phyloP scores from a whole-genome alignment of 1,140 invertebrate species.

The Drosophila bocki region DNA sequence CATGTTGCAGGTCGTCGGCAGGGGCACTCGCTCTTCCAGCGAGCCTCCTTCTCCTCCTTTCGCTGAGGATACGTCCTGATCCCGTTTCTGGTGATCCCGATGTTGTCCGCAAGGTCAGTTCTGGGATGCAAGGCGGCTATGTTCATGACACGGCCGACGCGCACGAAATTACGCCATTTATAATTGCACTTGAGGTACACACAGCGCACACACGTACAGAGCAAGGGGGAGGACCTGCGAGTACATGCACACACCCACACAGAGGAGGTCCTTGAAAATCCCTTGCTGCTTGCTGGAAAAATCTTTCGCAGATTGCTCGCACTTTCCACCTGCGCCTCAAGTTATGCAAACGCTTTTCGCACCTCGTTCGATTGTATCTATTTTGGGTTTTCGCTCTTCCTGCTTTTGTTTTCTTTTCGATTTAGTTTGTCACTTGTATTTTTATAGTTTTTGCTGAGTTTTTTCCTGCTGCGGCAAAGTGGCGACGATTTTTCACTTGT shows the following conservation, averaged over 20 bases:
- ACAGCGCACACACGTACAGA: slow-evolving; percentile 26
- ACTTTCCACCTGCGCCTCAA: slow-evolving; percentile 40
- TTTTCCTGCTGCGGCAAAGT: slow-evolving; percentile 31
- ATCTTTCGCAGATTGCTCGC: slow-evolving; percentile 29
- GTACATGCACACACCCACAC: slow-evolving; percentile 32
- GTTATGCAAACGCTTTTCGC: slow-evolving; percentile 54
- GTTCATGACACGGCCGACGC: slow-evolving; percentile 64
- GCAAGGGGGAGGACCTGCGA: slow-evolving; percentile 17
- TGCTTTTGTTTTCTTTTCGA: slow-evolving; percentile 9
- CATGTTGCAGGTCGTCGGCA: slow-evolving; percentile 79
- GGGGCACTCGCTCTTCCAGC: slow-evolving; percentile 63
- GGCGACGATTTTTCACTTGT: slow-evolving; percentile 62
- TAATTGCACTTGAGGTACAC: slow-evolving; percentile 72
- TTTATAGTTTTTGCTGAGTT: slow-evolving; percentile 25
- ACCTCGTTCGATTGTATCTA: background rate
- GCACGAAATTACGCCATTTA: slow-evolving; percentile 77
- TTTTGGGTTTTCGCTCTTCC: slow-evolving; percentile 6
- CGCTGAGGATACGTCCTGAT: slow-evolving; percentile 49
- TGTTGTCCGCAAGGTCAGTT: slow-evolving; percentile 16
- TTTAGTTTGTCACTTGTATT: slow-evolving; percentile 5
- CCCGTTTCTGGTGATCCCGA: slow-evolving; percentile 9
- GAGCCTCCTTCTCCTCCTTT: slow-evolving; percentile 46
- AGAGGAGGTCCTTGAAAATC: slow-evolving; percentile 71
- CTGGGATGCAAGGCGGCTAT: slow-evolving; percentile 44
- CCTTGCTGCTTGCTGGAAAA: slow-evolving; percentile 35